Evolutionary conservation across 2,888 invertebrate species (phyloP).

Genomic region (Lissonota sp.): DNA sequence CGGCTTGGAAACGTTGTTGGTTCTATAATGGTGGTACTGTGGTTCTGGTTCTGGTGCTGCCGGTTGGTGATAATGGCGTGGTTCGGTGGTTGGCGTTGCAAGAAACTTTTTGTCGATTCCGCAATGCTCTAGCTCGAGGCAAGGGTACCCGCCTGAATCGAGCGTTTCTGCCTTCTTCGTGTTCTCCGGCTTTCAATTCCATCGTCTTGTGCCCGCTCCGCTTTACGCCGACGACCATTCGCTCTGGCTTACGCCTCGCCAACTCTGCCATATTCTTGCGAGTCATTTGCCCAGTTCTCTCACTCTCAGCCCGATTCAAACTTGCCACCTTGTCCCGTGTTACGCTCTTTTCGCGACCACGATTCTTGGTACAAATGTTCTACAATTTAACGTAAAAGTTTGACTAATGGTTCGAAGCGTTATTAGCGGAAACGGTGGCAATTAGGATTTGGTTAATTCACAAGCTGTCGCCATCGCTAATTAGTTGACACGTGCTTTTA

Average conservation of each 20-base stretch:
- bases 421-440: slow-evolving; percentile 80
- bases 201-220: slow-evolving; percentile 61
- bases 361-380: slow-evolving; percentile 56
- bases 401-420: slow-evolving; percentile 77
- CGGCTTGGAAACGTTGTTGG: slow-evolving; percentile 34
- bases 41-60: slow-evolving; percentile 49
- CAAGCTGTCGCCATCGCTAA: slow-evolving; percentile 64
- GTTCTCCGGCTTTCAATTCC: slow-evolving; percentile 60
- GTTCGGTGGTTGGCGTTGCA: slow-evolving; percentile 49
- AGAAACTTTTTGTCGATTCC: slow-evolving; percentile 74
- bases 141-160: slow-evolving; percentile 34
- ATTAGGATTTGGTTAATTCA: slow-evolving; percentile 80
- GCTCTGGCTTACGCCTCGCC: slow-evolving; percentile 36
- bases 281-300: slow-evolving; percentile 44
- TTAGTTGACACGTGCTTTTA: slow-evolving; percentile 51
- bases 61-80: slow-evolving; percentile 44
- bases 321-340: slow-evolving; percentile 39
- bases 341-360: slow-evolving; percentile 22
- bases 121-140: slow-evolving; percentile 33
- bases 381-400: slow-evolving; percentile 75
- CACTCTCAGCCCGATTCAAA: slow-evolving; percentile 25
- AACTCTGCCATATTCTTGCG: slow-evolving; percentile 43
- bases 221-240: slow-evolving; percentile 20
- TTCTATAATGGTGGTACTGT: slow-evolving; percentile 40
- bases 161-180: slow-evolving; percentile 56